Evolutionary conservation across 2,888 invertebrate species (phyloP).

Genomic region (Trilocha varians): DNA sequence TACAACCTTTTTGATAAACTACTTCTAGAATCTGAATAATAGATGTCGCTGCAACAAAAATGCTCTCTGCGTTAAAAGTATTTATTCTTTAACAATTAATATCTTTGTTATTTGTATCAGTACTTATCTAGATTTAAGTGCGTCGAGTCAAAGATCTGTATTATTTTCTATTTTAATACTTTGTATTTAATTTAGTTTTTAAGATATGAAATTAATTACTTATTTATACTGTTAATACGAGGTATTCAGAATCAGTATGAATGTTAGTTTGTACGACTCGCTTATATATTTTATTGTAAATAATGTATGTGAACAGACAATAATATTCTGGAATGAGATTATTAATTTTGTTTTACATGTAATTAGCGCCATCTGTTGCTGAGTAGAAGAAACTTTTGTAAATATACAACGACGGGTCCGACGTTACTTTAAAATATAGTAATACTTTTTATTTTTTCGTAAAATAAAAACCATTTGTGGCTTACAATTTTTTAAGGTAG

Average conservation of each 20-base stretch:
- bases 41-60: slow-evolving; percentile 6
- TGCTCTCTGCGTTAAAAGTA: slow-evolving; percentile 66
- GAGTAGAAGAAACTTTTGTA: slow-evolving; percentile 12
- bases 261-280: slow-evolving; percentile 48
- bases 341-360: slow-evolving; percentile 50
- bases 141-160: slow-evolving; percentile 73
- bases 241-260: slow-evolving; percentile 64
- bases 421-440: slow-evolving; percentile 10
- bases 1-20: no score
- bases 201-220: slow-evolving; percentile 36
- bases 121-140: slow-evolving; percentile 65
- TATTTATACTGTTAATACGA: slow-evolving; percentile 70
- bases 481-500: no score
- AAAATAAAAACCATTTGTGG: no score
- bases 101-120: slow-evolving; percentile 53
- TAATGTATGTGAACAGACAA: slow-evolving; percentile 35
- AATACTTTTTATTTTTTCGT: no score
- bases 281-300: slow-evolving; percentile 51
- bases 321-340: slow-evolving; percentile 66
- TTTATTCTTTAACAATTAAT: slow-evolving; percentile 63
- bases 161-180: slow-evolving; percentile 71
- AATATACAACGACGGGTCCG: slow-evolving; percentile 3
- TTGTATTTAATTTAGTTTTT: slow-evolving; percentile 55
- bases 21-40: background rate
- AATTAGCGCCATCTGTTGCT: slow-evolving; percentile 17